Evolutionary conservation across 2,113 vertebrate species (phyloP).

Genomic region (Camelus bactrianus): DNA sequence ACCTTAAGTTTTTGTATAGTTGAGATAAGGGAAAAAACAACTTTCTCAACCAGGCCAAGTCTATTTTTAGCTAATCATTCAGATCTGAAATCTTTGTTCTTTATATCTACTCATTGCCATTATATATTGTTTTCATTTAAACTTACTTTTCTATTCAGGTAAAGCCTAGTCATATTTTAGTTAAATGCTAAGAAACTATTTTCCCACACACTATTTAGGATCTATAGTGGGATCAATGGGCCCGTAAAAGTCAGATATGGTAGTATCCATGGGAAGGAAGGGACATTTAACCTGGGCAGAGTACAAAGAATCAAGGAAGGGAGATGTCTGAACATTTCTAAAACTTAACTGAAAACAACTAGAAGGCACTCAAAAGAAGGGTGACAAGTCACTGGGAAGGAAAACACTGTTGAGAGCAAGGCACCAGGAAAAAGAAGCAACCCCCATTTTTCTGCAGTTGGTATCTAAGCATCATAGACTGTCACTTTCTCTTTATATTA

Average conservation of each 20-base stretch:
- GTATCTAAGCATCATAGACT: not conserved
- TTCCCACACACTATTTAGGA: not conserved
- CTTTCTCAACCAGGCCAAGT: not conserved
- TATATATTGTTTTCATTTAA: constrained; percentile 9
- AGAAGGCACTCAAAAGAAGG: not conserved
- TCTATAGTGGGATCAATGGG: rapidly evolving
- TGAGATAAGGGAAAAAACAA: not conserved
- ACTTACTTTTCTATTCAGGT: not conserved
- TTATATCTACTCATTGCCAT: not conserved
- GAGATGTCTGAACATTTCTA: not conserved
- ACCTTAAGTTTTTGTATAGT: not conserved
- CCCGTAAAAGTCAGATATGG: not conserved
- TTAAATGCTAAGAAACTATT: not conserved
- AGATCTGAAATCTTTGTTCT: constrained; percentile 14
- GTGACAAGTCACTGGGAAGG: not conserved
- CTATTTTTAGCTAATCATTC: not conserved
- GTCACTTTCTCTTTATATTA: not conserved
- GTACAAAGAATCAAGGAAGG: not conserved
- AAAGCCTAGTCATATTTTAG: not conserved
- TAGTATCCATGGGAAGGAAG: not conserved
- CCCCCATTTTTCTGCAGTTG: not conserved
- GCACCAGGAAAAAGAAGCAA: not conserved
- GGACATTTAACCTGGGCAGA: not conserved
- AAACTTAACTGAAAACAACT: not conserved
- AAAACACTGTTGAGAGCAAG: not conserved